phyloP scores from a whole-genome alignment of 2,113 vertebrate species.

The Anoplopoma fimbria region DNA sequence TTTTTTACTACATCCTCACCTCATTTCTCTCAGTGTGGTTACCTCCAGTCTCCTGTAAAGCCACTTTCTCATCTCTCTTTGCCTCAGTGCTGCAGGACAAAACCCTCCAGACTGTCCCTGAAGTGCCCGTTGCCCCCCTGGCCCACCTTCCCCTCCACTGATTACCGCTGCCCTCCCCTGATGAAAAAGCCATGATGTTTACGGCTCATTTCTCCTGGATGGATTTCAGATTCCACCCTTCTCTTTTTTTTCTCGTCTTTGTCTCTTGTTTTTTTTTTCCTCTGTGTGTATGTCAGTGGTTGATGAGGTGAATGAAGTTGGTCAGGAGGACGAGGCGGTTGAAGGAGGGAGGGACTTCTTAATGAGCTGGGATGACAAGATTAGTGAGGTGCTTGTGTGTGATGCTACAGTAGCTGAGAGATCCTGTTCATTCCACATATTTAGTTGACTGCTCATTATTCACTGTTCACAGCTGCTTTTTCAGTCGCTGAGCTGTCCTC shows the following conservation, averaged over 20 bases:
- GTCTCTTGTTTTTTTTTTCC: conserved; percentile 32
- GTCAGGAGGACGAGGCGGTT: conserved; percentile 26
- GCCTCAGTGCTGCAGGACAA: conserved; percentile 32
- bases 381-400: conserved; percentile 54
- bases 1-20: conserved; percentile 25
- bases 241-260: conserved; percentile 27
- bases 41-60: conserved; percentile 16
- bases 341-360: conserved; percentile 15
- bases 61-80: conserved; percentile 28
- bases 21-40: conserved; percentile 15
- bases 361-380: conserved; percentile 48
- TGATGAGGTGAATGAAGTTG: conserved; percentile 66
- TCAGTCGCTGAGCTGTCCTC: conserved; percentile 47
- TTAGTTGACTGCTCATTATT: conserved; percentile 62
- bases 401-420: conserved; percentile 49
- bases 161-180: conserved; percentile 50
- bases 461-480: conserved; percentile 60
- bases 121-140: conserved; percentile 36
- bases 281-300: conserved; percentile 38
- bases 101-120: conserved; percentile 47
- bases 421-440: conserved; percentile 47
- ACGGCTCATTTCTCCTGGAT: conserved; percentile 78
- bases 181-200: conserved; percentile 71
- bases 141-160: conserved; percentile 29
- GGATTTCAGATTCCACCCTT: conserved; percentile 67